Evolutionary conservation across 2,113 vertebrate genomes (phyloP), one percentile per base, ranked within the genome.

Genomic region (Verasper variegatus): DNA sequence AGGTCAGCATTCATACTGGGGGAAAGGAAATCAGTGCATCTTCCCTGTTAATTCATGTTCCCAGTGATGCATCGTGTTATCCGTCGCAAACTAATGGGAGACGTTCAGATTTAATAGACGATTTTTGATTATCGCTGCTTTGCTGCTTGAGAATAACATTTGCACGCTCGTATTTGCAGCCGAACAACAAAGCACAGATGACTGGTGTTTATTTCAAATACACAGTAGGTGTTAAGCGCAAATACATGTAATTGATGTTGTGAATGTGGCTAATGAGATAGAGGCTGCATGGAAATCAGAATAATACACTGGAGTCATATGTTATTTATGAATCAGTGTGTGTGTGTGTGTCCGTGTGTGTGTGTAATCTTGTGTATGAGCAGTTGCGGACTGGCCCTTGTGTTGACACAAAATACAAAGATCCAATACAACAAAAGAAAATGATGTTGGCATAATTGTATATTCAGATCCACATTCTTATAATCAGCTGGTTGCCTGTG

Each of bases 401-500:
- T 79, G 59, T 26, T 80, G 70, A 74, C 73, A 65, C 26, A 68
- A 67, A 27, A 72, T 35, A 58, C n/a, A 62, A 64, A 60, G 74
- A 76, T 71, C 37, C 45, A 66, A 80, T 76, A 73, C 67, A 78
- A 73, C n/a, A 81, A 78, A 31, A 51, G 35, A 47, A 78, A 80
- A 71, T 67, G 5, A 76, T 75, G 57, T 67, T 78, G 58, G 66
- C 63, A 78, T 68, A 27, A 80, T 68, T 84, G 74, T 49, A 20
- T 45, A 76, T 67, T 82, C 64, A 54, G 61, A 84, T 74, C 70
- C 60, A 47, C 74, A 23, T 77, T 74, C 57, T 52, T 69, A 60
- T 73, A 76, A 80, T 81, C 74, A 81, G 37, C 51, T 52, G 65
- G 60, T 55, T 0, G 66, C n/a, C 68, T 85, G 82, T 72, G 69